These are phyloP conservation scores for Achroia grisella DNA, from an alignment of 1,140 invertebrate species.

Conservation along the genomic window DNA sequence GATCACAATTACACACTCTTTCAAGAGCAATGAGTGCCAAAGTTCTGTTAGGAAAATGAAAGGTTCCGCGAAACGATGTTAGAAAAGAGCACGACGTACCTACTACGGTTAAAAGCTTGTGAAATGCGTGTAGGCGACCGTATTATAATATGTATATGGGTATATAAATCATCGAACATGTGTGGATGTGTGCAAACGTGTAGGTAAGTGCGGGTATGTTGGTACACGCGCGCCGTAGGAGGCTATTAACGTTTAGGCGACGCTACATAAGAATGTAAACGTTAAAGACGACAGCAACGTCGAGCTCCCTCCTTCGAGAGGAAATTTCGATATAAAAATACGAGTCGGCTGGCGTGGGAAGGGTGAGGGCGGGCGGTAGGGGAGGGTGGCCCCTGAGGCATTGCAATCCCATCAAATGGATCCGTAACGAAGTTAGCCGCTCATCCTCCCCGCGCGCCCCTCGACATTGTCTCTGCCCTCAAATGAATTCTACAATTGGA, in stretches of 20 bases:
- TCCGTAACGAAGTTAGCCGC: constrained; percentile 73
- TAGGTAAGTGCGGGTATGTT: constrained; percentile 8
- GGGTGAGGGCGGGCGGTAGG: constrained; percentile 36
- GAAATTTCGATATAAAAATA: constrained; percentile 43
- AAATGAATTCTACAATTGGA: constrained; percentile 73
- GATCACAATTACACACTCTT: constrained; percentile 31
- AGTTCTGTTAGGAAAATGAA: constrained; percentile 48
- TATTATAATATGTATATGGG: too few species aligned
- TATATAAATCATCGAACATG: constrained; percentile 1
- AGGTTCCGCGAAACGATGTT: constrained; percentile 52
- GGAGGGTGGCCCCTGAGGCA: constrained; percentile 48
- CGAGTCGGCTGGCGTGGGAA: constrained; percentile 44
- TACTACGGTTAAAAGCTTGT: constrained; percentile 51
- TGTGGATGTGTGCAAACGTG: constrained; percentile 8
- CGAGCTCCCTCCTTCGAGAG: constrained; percentile 15
- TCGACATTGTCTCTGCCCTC: constrained; percentile 69
- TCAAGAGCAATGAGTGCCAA: constrained; percentile 32
- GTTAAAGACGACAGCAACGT: constrained; percentile 53
- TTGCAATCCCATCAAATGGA: constrained; percentile 73
- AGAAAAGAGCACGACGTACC: constrained; percentile 42
- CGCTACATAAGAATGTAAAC: constrained; percentile 68
- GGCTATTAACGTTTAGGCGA: constrained; percentile 66
- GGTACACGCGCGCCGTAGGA: constrained; percentile 40
- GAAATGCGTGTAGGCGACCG: constrained; percentile 25
- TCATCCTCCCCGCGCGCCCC: constrained; percentile 59